Base-by-base conservation (phyloP, 1,140 invertebrate genomes). In the Samia ricini region DNA sequence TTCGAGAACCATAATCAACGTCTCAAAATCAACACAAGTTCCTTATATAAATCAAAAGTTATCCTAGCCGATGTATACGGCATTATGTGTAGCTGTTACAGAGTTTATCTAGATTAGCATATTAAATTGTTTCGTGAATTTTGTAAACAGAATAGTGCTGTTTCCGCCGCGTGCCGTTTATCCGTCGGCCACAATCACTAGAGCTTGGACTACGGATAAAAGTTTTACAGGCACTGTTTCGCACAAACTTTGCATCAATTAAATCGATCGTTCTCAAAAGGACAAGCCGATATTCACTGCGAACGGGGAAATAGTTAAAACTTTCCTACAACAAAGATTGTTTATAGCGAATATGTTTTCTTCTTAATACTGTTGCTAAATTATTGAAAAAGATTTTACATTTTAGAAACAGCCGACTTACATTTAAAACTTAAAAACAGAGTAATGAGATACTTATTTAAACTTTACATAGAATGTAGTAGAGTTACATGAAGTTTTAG, bases 71-170 rank as follows among this genome's bases (percentile, higher is more conserved):
- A 36, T n/a, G 20, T 36, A 36, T n/a, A n/a, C n/a, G n/a, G n/a
- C 5, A 42, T 57, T 61, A 59, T 54, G 20, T 12, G 51, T 36
- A 61, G 54, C 51, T 50, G 58, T 77, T 74, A 74, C 72, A 74
- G 59, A 65, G 56, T 66, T 67, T 69, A 63, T 56, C 49, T 21
- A 66, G 69, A 77, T 73, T 59, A 70, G 66, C 71, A 72, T 74
- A 74, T 69, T 67, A 71, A 68, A 77, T 74, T 69, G 73, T 68
- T 68, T 74, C 52, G 60, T 69, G 61, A 69, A 71, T 72, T 69
- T 68, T 71, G 68, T 74, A 71, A 69, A 66, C 65, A 59, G 55
- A 51, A 64, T 21, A 23, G 8, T 29, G 51, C 64, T 60, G 65
- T 56, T 56, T 22, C 50, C 26, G 18, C 48, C 8, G n/a, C 12